Conservation (phyloP, 2,888 invertebrate species). For the Dryomyza anilis region DNA sequence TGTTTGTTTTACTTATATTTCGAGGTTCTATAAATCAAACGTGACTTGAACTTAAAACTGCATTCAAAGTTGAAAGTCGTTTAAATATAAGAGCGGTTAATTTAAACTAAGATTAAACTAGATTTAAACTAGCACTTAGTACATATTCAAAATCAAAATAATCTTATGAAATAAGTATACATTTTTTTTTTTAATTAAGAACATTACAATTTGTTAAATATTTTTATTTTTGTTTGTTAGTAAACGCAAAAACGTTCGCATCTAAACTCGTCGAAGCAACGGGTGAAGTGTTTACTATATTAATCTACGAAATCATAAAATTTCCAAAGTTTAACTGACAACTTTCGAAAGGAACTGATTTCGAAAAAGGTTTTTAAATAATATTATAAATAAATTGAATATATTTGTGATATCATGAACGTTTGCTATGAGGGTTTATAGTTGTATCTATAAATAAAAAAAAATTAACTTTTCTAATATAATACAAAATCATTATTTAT, state of each 20-base stretch:
- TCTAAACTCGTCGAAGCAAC: constrained; percentile 14
- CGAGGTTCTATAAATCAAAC: too few species aligned
- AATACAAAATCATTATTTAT: constrained; percentile 21
- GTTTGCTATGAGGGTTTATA: constrained; percentile 27
- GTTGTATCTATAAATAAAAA: neutral
- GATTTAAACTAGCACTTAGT: too few species aligned
- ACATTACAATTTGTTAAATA: too few species aligned
- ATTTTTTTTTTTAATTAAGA: too few species aligned
- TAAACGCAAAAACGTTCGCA: constrained; percentile 36
- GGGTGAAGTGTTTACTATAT: constrained; percentile 27
- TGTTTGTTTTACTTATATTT: too few species aligned
- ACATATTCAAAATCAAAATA: too few species aligned
- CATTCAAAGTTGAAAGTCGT: too few species aligned
- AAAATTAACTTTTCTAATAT: neutral
- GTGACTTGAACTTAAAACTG: too few species aligned
- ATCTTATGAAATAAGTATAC: too few species aligned
- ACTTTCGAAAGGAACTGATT: constrained; percentile 34
- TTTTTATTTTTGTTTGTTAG: too few species aligned
- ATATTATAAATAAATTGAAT: neutral
- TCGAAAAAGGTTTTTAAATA: constrained; percentile 3
- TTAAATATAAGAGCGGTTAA: too few species aligned
- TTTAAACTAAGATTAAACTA: too few species aligned
- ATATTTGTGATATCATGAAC: constrained; percentile 47
- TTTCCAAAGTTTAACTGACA: constrained; percentile 28
- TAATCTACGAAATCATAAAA: constrained; percentile 31